Evolutionary conservation across 2,113 vertebrate species (phyloP), one percentile per base, ranked within the genome.

Genomic region (Melanerpes formicivorus): DNA sequence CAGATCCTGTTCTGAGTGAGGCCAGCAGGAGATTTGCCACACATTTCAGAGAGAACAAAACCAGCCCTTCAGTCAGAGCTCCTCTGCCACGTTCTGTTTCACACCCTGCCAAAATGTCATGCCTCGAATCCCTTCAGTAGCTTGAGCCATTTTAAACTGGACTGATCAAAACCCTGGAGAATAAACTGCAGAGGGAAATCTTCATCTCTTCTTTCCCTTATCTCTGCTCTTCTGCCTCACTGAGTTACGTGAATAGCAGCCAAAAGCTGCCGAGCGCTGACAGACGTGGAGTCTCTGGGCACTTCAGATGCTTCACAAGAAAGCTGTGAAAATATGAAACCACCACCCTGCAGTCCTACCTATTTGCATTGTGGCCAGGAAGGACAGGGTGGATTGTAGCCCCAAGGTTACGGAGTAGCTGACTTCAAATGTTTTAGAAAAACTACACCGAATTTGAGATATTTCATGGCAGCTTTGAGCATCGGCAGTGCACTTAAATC

Each of bases 31-130:
- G 85, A 64, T 94, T 88, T 88, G 87, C 83, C 62, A 80, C 90
- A 85, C 76, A 40, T 93, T 91, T 90, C 76, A 81, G 40, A 56
- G 52, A 54, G 80, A 81, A 94, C 80, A 95, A 90, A 82, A 93
- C 65, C 82, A 87, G 80, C 52, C 80, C 75, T 94, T 85, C 52
- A 85, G 80, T 71, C 69, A 14, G 1, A 85, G 74, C 90, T 88
- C 82, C 78, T 91, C 90, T 92, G 88, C 87, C 91, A 89, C 81
- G 32, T 70, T 93, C 80, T 72, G 67, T 96, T 97, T 97, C 88
- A 93, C 91, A 86, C 84, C 64, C 95, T 95, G 96, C 90, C 93
- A 96, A 86, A 93, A 89, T 90, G 93, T 88, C 94, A 90, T 63
- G 44, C 80, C 85, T 78, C 83, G 69, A 93, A 95, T 89, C 91